Evolutionary conservation across 2,113 vertebrate species (phyloP).

Genomic region (Ariopsis seemanni): DNA sequence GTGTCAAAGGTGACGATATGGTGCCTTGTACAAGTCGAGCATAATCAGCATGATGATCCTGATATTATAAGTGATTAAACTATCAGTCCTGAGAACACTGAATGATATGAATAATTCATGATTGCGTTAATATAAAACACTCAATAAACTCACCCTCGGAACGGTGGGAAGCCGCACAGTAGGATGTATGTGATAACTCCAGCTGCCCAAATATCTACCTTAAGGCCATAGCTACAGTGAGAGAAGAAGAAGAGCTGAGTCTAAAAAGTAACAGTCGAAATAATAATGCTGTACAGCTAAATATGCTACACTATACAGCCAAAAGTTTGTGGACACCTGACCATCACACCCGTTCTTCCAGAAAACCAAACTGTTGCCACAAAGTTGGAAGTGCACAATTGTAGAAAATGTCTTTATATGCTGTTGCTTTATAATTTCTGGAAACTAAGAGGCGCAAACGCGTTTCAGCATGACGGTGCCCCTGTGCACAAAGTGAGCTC

Average conservation of each 20-base stretch:
- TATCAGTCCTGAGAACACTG: background rate
- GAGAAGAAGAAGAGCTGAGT: conserved; percentile 36
- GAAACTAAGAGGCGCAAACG: background rate
- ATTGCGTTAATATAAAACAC: background rate
- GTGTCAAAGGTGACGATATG: background rate
- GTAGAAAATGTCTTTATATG: background rate
- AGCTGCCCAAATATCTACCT: conserved; percentile 98
- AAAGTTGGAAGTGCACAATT: background rate
- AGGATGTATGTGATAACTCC: conserved; percentile 97
- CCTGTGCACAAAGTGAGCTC: background rate
- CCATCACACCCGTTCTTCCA: background rate
- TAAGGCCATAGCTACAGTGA: conserved; percentile 87
- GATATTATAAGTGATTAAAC: background rate
- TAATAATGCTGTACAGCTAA: background rate
- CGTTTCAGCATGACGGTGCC: background rate
- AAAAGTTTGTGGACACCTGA: background rate
- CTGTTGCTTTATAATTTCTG: background rate
- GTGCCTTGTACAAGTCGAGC: background rate
- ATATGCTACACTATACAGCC: background rate
- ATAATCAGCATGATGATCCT: background rate
- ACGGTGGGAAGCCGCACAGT: conserved; percentile 95
- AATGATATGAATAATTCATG: background rate
- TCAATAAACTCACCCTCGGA: conserved; percentile 85
- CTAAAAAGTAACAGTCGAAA: background rate
- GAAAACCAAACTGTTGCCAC: background rate